Percentiles rank a stretch among this genome's conserved stretches.
phyloP scores from a whole-genome alignment of 2,113 vertebrate genomes.

The Siphamia tubifer region DNA sequence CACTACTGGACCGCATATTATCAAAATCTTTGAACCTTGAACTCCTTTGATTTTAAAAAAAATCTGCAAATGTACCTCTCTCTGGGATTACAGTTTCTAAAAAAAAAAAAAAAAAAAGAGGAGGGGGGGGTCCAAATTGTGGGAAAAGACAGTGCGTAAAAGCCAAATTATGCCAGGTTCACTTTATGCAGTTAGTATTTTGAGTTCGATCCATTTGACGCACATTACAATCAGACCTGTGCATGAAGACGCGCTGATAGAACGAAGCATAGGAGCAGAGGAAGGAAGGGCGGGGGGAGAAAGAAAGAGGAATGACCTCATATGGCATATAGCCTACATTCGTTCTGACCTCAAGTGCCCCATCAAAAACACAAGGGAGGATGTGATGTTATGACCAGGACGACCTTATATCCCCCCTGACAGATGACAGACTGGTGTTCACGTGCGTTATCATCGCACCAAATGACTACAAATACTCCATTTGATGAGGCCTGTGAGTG shows the following conservation, averaged over 20 bases:
- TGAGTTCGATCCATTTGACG: no score
- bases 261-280: neutral
- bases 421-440: conserved; percentile 35
- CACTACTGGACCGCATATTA: neutral
- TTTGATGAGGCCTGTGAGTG: conserved; percentile 17
- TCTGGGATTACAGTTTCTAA: neutral
- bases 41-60: neutral
- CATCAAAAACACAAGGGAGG: neutral
- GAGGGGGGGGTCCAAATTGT: no score
- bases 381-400: neutral
- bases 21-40: neutral
- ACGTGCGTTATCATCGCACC: conserved; percentile 5
- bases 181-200: no score
- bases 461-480: conserved; percentile 19
- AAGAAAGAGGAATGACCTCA: conserved; percentile 39
- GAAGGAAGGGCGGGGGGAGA: neutral
- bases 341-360: conserved; percentile 55
- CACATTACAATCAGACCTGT: neutral
- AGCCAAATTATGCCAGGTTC: no score
- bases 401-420: neutral
- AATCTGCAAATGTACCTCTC: neutral
- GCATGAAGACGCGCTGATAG: neutral
- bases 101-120: no score
- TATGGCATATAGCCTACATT: conserved; percentile 31
- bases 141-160: no score